Base-by-base conservation (phyloP, 1,140 invertebrate genomes). In the Cotesia glomerata region DNA sequence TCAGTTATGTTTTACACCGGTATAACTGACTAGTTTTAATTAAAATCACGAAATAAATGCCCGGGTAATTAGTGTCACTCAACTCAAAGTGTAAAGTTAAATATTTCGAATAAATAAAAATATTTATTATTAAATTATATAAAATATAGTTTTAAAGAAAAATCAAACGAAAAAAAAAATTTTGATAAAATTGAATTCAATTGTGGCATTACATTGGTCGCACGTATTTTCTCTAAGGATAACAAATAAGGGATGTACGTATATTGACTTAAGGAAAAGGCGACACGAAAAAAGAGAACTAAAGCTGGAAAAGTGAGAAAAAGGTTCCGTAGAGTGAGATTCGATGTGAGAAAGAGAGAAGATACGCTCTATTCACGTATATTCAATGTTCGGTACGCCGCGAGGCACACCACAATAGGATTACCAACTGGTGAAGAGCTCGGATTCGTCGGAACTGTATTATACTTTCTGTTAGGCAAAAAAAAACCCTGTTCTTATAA, bases 331-430 rank as follows among this genome's bases (percentile, higher is more conserved):
- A 45, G 39, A 45, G 39, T 9, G 11, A 26, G 26, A 18, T 58
- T 11, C 14, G 39, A 26, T 5, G 62, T 3, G 14, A 9, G 13
- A 49, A 26, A 14, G 62, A 18, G n/a, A 9, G 13, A 49, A 36
- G 14, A 49, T 64, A 26, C 32, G 62, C 16, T 64, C 62, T 49
- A 45, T 7, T 34, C 16, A 26, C 32, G 32, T 66, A 66, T 66
- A 66, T 66, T 52, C 49, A 54, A 54, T 66, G 45, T 52, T 66
- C 18, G 49, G 49, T 66, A 45, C 49, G 49, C 45, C 64, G 45
- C 45, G n/a, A 66, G 64, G 64, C 49, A 52, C 14, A 13, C 49
- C 49, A 66, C 64, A 66, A 66, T 66, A 49, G 64, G 49, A 66
- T 66, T 66, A 66, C 49, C 45, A 66, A 66, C 45, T 52, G 4